Base-by-base conservation (phyloP, 2,797 vertebrate species). In the Myotis findleyi region DNA sequence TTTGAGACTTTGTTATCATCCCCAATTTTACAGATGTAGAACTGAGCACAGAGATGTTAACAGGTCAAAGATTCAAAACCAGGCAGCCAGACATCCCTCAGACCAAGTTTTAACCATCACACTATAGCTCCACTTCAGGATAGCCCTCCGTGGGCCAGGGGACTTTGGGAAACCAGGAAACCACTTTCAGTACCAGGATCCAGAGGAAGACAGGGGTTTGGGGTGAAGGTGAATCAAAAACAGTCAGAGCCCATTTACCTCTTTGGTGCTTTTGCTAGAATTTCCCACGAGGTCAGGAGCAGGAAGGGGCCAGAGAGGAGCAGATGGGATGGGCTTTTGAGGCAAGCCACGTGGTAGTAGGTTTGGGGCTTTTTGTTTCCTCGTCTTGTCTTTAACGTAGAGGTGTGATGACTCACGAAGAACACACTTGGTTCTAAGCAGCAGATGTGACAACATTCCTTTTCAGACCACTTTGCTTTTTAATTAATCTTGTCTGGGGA, bases 401-500 rank as follows among this genome's bases (percentile, higher is more conserved):
- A 85, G 64, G 69, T 17, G 66, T 49, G 53, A 30, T 77, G 55
- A 82, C 72, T 89, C 91, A 84, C 41, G 3, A 91, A 87, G 59
- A 87, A 18, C 33, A 81, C 16, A 25, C 33, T 86, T 64, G 75
- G 16, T 83, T 83, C 64, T 79, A 89, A 83, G 86, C 2, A 89
- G 66, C 86, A 87, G 84, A 51, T 36, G 0, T 47, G 71, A 16
- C 17, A 51, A 23, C 11, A 33, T 9, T 92, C 33, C 69, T 95
- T 86, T 84, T 57, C 36, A 69, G 86, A 81, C 5, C 64, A 72
- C 16, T 92, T 68, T 55, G 36, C 64, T 84, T 89, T 93, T 73
- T 76, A 66, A 72, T 81, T 81, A 55, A 83, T 91, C 66, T 66
- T 91, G 25, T 81, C 81, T 83, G 21, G 69, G 68, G 17, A 62